Base-by-base conservation (phyloP, 2,797 vertebrate species). In the Syndactyla subalaris region DNA sequence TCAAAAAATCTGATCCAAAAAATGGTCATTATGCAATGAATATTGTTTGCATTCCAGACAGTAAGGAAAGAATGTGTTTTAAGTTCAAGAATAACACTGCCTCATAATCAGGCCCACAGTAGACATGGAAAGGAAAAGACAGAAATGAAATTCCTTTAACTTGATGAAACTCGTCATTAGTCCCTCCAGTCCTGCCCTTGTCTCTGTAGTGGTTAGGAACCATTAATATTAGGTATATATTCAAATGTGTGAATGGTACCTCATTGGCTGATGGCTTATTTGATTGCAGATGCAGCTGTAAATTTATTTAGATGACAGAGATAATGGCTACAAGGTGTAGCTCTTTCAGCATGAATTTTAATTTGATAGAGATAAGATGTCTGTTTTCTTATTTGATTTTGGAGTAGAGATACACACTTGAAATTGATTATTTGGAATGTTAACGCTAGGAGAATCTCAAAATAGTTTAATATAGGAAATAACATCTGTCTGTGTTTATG, bases 391-490 rank as follows among this genome's bases (percentile, higher is more conserved):
- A 30, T 54, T 88, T 95, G 76, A 71, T 89, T 93, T 91, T 80
- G 32, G 17, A 94, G 15, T 63, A 80, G 82, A 71, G 49, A 46
- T 77, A 29, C 26, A 51, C 32, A 26, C 72, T 93, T 85, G 61
- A 94, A 92, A 83, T 71, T 76, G 85, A 85, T 95, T 91, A 80
- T 95, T 89, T 94, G 39, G 41, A 85, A 94, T 77, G 49, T 36
- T 92, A 91, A 85, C 71, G 52, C 49, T 57, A 6, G 76, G 49
- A 45, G 55, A 95, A 82, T 87, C 57, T 85, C 62, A 63, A 43
- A 79, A 32, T 57, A 57, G 45, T 86, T 95, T 82, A 46, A 85
- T 82, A 91, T 51, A 21, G 45, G 57, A 86, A 91, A 51, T 83
- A 85, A 45, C 38, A 48, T 59, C 63, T 84, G 49, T 67, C 57